These are phyloP conservation scores for Corythornis vintsioides DNA, from an alignment of 2,113 vertebrate genomes.

Conservation along the genomic window DNA sequence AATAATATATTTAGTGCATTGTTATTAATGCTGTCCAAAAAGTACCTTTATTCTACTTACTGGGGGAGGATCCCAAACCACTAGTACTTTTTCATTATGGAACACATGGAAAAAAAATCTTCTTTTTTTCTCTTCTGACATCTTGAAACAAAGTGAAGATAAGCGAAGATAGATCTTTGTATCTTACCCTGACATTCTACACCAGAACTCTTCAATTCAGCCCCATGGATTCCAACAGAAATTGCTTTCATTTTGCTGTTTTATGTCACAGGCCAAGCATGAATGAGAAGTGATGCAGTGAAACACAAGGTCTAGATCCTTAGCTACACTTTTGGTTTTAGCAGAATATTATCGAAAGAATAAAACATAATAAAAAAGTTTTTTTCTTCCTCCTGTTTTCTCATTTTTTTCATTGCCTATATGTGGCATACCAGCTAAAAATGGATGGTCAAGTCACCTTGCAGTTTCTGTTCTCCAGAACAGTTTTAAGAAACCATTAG, in stretches of 20 bases:
- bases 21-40: neutral
- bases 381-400: neutral
- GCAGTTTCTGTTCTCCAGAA: neutral
- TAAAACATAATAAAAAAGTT: neutral
- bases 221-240: neutral
- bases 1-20: neutral
- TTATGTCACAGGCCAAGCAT: neutral
- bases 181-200: neutral
- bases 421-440: neutral
- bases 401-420: fast-evolving
- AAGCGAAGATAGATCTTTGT: neutral
- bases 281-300: neutral
- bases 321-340: neutral
- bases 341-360: neutral
- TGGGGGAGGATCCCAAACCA: neutral
- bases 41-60: neutral
- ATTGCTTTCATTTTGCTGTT: neutral
- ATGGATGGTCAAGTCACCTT: neutral
- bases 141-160: neutral
- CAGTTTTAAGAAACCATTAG: neutral
- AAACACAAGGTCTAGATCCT: neutral
- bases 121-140: neutral
- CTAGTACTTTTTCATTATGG: neutral
- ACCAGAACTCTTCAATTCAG: neutral
- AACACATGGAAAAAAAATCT: neutral